A percentile compares a stretch with the other conserved stretches of the same genome.
phyloP scores from a whole-genome alignment of 2,113 vertebrate genomes.

The Acrocephalus kingi region DNA sequence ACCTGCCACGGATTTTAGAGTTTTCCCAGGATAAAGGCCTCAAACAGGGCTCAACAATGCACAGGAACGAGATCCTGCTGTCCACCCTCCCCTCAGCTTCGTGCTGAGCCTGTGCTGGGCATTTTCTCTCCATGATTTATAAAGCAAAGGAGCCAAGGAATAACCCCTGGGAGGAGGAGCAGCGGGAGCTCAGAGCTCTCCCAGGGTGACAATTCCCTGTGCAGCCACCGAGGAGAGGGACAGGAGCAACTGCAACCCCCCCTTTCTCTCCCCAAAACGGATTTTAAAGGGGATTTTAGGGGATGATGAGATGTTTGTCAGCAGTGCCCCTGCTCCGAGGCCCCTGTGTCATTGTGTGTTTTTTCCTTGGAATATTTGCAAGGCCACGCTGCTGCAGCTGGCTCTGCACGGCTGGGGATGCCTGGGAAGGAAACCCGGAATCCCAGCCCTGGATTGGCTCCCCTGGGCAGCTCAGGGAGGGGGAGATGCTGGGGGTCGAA shows the following conservation, averaged over 20 bases:
- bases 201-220: fast-evolving
- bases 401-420: fast-evolving
- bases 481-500: neutral
- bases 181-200: neutral
- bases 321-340: neutral
- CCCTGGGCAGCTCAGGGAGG: neutral
- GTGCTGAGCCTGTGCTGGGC: neutral
- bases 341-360: fast-evolving
- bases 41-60: fast-evolving
- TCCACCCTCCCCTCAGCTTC: fast-evolving
- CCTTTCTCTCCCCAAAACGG: neutral
- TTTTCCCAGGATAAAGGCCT: neutral
- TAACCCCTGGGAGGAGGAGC: fast-evolving
- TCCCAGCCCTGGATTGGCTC: fast-evolving
- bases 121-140: fast-evolving
- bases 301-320: fast-evolving
- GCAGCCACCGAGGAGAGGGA: fast-evolving
- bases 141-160: neutral
- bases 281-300: no score
- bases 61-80: neutral
- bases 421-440: fast-evolving
- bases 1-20: fast-evolving
- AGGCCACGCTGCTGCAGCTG: neutral
- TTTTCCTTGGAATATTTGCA: fast-evolving
- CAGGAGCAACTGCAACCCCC: neutral